Evolutionary conservation across 2,113 vertebrate species (phyloP).

Genomic region (Suricata suricatta): DNA sequence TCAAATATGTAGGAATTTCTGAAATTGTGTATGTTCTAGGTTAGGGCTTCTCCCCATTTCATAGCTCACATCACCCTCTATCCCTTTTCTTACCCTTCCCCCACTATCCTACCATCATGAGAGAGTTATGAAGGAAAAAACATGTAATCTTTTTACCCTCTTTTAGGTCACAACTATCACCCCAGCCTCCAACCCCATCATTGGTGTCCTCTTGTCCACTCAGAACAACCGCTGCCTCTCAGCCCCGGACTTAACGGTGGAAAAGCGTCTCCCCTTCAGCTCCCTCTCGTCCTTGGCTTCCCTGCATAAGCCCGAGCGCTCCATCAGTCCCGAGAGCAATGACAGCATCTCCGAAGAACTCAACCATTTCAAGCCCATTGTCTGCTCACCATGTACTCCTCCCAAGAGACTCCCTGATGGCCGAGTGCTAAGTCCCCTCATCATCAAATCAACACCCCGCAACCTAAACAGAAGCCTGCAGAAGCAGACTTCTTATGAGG

Average conservation of each 20-base stretch:
- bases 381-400: conserved; percentile 96
- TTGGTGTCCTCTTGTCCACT: conserved; percentile 92
- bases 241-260: conserved; percentile 87
- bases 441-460: conserved; percentile 96
- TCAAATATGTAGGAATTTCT: conserved; percentile 32
- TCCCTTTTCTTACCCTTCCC: background rate
- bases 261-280: conserved; percentile 86
- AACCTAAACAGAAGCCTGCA: conserved; percentile 92
- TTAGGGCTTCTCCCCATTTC: background rate
- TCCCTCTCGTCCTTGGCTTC: conserved; percentile 75
- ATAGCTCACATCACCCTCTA: background rate
- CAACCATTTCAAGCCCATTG: conserved; percentile 99
- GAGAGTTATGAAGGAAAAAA: background rate
- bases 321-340: conserved; percentile 96
- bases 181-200: conserved; percentile 83
- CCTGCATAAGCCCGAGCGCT: conserved; percentile 88
- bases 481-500: conserved; percentile 93
- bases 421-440: conserved; percentile 90
- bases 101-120: background rate
- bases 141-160: background rate
- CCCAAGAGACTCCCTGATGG: conserved; percentile 95
- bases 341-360: conserved; percentile 99
- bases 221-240: conserved; percentile 95
- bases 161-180: conserved; percentile 77
- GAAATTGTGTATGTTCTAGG: background rate